These are phyloP conservation scores for Halictus ligatus DNA, from an alignment of 2,888 invertebrate genomes.

Conservation along the genomic window DNA sequence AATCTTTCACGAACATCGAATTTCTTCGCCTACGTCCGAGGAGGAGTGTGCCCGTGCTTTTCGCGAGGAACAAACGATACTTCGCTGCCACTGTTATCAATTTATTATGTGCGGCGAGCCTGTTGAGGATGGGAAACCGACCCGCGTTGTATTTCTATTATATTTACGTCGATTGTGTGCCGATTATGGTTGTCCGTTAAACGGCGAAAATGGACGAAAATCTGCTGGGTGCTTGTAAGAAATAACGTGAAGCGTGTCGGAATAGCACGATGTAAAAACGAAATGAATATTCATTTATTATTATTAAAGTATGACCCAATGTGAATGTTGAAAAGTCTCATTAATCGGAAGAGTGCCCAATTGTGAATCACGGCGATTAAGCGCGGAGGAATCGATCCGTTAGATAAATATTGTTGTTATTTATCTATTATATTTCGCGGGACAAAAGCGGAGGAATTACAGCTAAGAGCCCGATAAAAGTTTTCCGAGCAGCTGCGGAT, in stretches of 20 bases:
- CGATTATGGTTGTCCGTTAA: background rate
- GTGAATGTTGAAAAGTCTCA: background rate
- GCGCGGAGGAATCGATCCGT: background rate
- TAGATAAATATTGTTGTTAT: background rate
- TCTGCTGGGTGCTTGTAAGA: background rate
- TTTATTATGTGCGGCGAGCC: background rate
- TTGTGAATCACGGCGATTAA: background rate
- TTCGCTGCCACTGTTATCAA: background rate
- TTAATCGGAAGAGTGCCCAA: background rate
- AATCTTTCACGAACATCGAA: conserved; percentile 2
- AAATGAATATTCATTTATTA: background rate
- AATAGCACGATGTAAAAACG: background rate
- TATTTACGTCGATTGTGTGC: background rate
- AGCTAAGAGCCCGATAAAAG: background rate
- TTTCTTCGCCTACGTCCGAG: background rate
- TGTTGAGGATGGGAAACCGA: background rate
- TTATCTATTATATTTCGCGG: background rate
- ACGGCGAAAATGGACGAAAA: background rate
- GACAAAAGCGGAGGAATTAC: background rate
- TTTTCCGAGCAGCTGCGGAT: background rate
- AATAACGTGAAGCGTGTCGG: background rate
- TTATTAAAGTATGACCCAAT: background rate
- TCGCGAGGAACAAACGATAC: background rate
- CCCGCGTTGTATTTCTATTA: background rate
- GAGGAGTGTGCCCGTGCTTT: background rate